phyloP scores from a whole-genome alignment of 2,113 vertebrate genomes.

The Thunnus maccoyii region DNA sequence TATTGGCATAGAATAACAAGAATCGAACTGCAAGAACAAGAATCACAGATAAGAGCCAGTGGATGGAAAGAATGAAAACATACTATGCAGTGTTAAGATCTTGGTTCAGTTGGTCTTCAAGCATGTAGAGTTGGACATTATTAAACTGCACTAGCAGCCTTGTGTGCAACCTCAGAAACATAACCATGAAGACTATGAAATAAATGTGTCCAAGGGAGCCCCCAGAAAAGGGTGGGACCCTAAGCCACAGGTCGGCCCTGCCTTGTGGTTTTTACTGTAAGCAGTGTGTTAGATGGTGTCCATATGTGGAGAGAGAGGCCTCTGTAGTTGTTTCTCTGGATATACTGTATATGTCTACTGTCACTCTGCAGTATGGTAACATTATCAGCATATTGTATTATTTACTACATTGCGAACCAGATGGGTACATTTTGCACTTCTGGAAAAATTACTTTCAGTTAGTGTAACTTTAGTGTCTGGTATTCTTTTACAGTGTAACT shows the following conservation, averaged over 20 bases:
- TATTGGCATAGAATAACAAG: not conserved
- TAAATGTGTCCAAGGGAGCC: slow-evolving; percentile 22
- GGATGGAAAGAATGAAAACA: not conserved
- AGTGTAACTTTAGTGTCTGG: too few species aligned
- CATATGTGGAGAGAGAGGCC: slow-evolving; percentile 7
- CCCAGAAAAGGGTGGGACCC: slow-evolving; percentile 43
- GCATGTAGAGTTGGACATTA: not conserved
- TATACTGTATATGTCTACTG: too few species aligned
- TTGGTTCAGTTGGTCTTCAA: not conserved
- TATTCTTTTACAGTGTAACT: not conserved
- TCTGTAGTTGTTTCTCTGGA: not conserved
- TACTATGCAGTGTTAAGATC: not conserved
- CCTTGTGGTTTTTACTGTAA: slow-evolving; percentile 34
- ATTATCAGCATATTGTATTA: not conserved
- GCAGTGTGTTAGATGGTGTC: slow-evolving; percentile 8
- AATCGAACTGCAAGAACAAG: not conserved
- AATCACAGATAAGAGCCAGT: not conserved
- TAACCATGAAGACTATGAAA: slow-evolving; percentile 15
- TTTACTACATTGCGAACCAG: too few species aligned
- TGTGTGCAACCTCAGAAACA: slow-evolving; percentile 16
- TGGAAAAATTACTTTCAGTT: too few species aligned
- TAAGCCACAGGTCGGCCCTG: not conserved
- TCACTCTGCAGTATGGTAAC: not conserved
- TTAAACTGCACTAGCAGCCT: slow-evolving; percentile 6
- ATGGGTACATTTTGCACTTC: too few species aligned